Conservation (phyloP, 2,797 vertebrate species). For the Petrocephalus schoutedeni region DNA sequence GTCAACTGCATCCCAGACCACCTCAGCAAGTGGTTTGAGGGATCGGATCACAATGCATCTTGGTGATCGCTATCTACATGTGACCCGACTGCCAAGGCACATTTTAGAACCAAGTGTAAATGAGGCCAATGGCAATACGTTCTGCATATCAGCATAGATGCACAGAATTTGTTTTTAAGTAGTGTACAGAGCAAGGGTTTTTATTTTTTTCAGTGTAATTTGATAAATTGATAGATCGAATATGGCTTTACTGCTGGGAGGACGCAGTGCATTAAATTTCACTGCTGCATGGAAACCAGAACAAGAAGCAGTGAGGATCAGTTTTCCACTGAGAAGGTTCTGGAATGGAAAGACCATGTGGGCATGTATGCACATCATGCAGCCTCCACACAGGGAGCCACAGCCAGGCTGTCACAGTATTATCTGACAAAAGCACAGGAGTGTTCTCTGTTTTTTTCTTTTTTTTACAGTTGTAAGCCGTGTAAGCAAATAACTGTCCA, state of each 20-base stretch:
- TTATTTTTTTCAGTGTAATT: background rate
- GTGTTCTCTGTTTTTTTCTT: background rate
- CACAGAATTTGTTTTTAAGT: background rate
- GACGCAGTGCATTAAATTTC: background rate
- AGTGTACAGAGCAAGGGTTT: background rate
- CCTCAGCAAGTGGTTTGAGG: background rate
- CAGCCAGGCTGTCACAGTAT: background rate
- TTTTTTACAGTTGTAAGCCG: background rate
- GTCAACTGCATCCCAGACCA: background rate
- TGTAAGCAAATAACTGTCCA: background rate
- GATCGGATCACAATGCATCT: background rate
- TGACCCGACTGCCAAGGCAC: background rate
- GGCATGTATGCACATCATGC: background rate
- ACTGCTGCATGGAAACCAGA: background rate
- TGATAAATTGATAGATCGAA: background rate
- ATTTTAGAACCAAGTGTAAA: background rate
- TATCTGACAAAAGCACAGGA: background rate
- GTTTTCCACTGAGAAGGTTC: background rate
- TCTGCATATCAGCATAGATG: background rate
- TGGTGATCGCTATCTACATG: background rate
- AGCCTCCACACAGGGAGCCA: background rate
- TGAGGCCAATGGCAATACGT: background rate
- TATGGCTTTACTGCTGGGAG: background rate
- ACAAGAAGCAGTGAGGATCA: background rate
- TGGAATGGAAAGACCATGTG: background rate